Conservation (phyloP, 2,797 vertebrate genomes). For the Gymnothorax javanicus region DNA sequence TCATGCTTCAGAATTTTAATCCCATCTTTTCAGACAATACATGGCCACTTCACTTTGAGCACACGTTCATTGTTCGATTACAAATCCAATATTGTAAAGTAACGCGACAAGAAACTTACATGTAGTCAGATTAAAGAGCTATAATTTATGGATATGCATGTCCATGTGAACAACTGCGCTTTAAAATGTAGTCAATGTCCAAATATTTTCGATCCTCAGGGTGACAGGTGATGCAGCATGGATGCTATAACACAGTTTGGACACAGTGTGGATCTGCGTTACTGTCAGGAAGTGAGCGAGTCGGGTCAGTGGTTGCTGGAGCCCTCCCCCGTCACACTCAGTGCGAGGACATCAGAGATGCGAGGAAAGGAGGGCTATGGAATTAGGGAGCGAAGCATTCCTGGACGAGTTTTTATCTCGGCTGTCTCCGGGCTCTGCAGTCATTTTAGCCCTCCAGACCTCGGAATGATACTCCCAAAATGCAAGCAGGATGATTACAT, state of each 20-base stretch:
- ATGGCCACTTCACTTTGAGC: too few relatives aligned
- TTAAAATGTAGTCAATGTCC: too few relatives aligned
- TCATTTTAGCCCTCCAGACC: background rate
- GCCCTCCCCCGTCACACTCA: background rate
- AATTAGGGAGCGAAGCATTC: background rate
- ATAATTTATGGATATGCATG: too few relatives aligned
- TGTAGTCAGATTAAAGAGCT: too few relatives aligned
- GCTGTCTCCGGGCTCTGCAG: background rate
- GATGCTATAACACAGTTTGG: background rate
- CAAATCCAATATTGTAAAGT: too few relatives aligned
- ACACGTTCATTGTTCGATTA: too few relatives aligned
- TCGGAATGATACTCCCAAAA: background rate
- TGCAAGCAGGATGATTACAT: background rate
- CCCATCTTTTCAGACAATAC: too few relatives aligned
- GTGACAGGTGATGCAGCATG: too few relatives aligned
- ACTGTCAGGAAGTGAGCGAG: background rate
- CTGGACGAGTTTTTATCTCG: background rate
- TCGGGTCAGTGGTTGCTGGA: background rate
- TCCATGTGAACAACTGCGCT: too few relatives aligned
- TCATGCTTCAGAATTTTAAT: too few relatives aligned
- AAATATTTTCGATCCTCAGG: too few relatives aligned
- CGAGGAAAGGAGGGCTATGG: background rate
- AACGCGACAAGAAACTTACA: too few relatives aligned
- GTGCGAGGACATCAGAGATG: background rate
- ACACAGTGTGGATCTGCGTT: background rate